Evolutionary conservation across 2,797 vertebrate species (phyloP).

Genomic region (Ambastaia sidthimunki): DNA sequence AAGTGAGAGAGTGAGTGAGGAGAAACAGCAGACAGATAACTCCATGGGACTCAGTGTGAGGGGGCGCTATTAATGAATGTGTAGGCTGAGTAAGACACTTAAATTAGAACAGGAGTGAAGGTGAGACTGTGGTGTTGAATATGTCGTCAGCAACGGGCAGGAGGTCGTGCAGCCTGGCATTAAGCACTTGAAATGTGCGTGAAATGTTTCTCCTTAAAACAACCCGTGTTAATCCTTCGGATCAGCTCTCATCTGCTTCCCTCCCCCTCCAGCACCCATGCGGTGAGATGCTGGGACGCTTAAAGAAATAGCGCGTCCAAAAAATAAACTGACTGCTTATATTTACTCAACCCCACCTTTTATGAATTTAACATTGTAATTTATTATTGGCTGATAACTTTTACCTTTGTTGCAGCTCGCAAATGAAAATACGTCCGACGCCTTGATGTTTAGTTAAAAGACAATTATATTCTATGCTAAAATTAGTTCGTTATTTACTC

Average conservation of each 20-base stretch:
- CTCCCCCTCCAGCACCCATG: background rate
- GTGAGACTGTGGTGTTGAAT: conserved; percentile 42
- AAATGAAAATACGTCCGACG: background rate
- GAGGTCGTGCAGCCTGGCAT: conserved; percentile 1
- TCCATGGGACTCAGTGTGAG: conserved; percentile 9
- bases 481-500: background rate
- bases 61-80: conserved; percentile 53
- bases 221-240: conserved; percentile 47
- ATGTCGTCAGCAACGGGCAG: conserved; percentile 38
- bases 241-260: conserved; percentile 47
- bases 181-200: conserved; percentile 51
- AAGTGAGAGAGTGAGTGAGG: conserved; percentile 9
- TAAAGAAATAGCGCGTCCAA: conserved; percentile 38
- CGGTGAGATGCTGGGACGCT: conserved; percentile 14
- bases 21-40: conserved; percentile 10
- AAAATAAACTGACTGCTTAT: background rate
- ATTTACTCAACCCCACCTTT: conserved; percentile 10
- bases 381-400: background rate
- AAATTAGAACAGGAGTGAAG: conserved; percentile 54
- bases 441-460: background rate
- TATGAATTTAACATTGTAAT: background rate
- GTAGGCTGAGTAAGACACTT: conserved; percentile 47
- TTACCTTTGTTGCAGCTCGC: too few species aligned
- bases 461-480: too few species aligned
- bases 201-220: conserved; percentile 47